Evolutionary conservation across 2,797 vertebrate species (phyloP).

Genomic region (Pseudopleuronectes americanus): DNA sequence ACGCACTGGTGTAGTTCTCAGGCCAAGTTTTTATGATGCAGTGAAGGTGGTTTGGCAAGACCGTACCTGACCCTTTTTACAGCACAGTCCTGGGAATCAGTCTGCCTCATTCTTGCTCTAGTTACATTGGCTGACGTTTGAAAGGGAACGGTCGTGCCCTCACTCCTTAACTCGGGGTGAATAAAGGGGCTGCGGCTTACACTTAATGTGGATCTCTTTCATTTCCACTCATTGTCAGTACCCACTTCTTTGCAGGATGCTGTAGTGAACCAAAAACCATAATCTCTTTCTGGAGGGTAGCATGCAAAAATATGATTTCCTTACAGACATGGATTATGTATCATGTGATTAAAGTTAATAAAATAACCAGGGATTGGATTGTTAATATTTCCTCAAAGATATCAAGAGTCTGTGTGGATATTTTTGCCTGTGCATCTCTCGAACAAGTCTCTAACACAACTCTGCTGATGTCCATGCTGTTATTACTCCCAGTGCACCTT

Average conservation of each 20-base stretch:
- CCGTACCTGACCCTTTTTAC: slow-evolving; percentile 49
- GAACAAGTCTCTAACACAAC: slow-evolving; percentile 28
- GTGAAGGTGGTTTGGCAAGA: slow-evolving; percentile 68
- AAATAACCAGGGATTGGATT: slow-evolving; percentile 15
- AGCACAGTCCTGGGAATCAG: slow-evolving; percentile 41
- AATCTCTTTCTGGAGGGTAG: neutral
- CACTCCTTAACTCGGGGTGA: slow-evolving; percentile 6
- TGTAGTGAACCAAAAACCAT: neutral
- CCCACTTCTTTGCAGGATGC: neutral
- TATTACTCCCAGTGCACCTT: slow-evolving; percentile 41
- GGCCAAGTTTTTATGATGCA: slow-evolving; percentile 71
- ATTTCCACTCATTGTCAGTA: slow-evolving; percentile 26
- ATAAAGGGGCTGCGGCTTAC: neutral
- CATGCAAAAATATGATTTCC: slow-evolving; percentile 6
- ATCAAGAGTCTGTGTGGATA: slow-evolving; percentile 7
- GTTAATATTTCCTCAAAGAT: neutral
- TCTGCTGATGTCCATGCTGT: slow-evolving; percentile 35
- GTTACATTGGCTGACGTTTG: slow-evolving; percentile 43
- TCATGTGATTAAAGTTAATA: slow-evolving; percentile 2
- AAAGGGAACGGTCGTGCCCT: slow-evolving; percentile 26
- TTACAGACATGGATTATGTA: slow-evolving; percentile 16
- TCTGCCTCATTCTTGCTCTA: slow-evolving; percentile 40
- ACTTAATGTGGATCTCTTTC: slow-evolving; percentile 4
- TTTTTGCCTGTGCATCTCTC: slow-evolving; percentile 24
- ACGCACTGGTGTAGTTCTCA: slow-evolving; percentile 53